Conservation (phyloP, 2,888 invertebrate species). For the Arenicola marina region DNA sequence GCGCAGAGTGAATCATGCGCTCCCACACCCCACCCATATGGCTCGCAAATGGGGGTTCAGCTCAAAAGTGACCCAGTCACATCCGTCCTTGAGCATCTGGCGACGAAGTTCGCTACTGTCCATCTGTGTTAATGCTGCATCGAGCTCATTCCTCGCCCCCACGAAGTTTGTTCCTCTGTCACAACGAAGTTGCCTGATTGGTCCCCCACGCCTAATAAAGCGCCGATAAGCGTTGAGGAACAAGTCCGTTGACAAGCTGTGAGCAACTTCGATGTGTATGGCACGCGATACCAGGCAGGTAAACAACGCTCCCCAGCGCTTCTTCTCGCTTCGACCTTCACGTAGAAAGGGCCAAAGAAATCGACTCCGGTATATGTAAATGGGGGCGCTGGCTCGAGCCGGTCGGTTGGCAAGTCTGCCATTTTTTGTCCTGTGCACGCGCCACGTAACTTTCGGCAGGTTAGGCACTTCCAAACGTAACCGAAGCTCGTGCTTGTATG, state of each 20-base stretch:
- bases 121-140: neutral
- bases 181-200: slow-evolving; percentile 22
- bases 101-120: neutral
- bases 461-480: neutral
- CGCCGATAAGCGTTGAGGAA: slow-evolving; percentile 33
- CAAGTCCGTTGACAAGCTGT: slow-evolving; percentile 31
- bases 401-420: slow-evolving; percentile 48
- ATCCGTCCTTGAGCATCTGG: neutral
- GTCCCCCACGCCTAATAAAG: slow-evolving; percentile 29
- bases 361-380: slow-evolving; percentile 52
- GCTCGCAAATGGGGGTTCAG: neutral
- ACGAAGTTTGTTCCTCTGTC: slow-evolving; percentile 32
- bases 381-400: slow-evolving; percentile 36
- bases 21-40: slow-evolving; percentile 9
- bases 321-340: slow-evolving; percentile 42
- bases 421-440: slow-evolving; percentile 40
- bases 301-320: slow-evolving; percentile 47
- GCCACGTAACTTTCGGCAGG: neutral
- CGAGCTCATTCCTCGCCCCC: slow-evolving; percentile 24
- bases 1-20: neutral
- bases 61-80: neutral
- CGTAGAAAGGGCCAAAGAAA: slow-evolving; percentile 47
- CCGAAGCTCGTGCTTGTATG: neutral
- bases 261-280: slow-evolving; percentile 42
- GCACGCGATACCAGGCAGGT: slow-evolving; percentile 47